These are phyloP conservation scores for Tichodroma muraria DNA, from an alignment of 2,113 vertebrate species.

Conservation along the genomic window DNA sequence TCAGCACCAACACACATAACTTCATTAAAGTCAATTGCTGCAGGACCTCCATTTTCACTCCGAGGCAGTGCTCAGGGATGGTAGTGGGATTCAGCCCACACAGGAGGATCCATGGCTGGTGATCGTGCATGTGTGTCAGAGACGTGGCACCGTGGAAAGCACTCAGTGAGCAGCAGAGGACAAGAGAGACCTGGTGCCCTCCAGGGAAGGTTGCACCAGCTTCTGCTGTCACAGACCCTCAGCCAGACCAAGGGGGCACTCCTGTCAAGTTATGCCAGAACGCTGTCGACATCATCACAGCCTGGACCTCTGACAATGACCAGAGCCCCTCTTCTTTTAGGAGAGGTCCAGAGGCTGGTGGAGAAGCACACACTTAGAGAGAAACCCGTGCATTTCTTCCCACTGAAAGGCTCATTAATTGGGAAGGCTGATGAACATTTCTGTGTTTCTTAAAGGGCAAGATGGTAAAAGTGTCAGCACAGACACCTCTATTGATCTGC, in stretches of 20 bases:
- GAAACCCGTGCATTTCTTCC: neutral
- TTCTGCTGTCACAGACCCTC: neutral
- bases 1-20: neutral
- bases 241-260: neutral
- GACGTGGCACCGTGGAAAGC: rapidly evolving
- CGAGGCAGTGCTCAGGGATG: neutral
- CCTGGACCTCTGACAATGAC: neutral
- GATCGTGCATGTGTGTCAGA: neutral
- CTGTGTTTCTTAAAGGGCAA: neutral
- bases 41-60: neutral
- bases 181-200: neutral
- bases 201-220: neutral
- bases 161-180: neutral
- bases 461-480: neutral
- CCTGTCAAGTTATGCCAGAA: neutral
- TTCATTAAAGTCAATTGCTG: neutral
- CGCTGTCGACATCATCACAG: rapidly evolving
- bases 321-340: neutral
- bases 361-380: neutral
- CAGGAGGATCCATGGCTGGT: neutral
- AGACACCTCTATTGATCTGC: constrained; percentile 36
- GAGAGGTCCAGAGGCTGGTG: neutral
- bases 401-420: neutral
- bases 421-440: neutral
- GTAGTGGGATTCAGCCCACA: neutral